These are phyloP conservation scores for Physeter macrocephalus DNA, from an alignment of 2,113 vertebrate species.

Conservation along the genomic window DNA sequence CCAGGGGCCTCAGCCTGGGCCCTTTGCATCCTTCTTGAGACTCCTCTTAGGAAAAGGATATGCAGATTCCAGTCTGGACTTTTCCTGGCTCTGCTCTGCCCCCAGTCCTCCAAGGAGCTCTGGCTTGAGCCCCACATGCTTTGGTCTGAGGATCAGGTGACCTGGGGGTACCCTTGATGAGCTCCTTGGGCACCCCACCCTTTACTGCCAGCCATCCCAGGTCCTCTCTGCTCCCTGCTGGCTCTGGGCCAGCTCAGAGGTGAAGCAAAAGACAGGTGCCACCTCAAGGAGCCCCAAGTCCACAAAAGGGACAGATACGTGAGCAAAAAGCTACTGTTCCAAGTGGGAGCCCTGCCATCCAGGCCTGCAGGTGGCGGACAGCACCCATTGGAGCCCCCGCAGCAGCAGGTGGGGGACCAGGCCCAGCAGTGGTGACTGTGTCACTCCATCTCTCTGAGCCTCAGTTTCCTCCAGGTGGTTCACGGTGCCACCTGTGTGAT, in stretches of 20 bases:
- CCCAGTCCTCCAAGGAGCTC: background rate
- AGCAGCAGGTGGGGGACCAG: background rate
- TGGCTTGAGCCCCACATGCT: background rate
- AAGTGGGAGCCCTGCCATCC: background rate
- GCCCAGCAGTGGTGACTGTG: rapidly evolving
- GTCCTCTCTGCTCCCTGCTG: background rate
- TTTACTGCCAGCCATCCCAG: background rate
- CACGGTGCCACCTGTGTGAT: background rate
- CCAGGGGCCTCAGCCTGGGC: background rate
- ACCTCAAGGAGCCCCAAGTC: background rate
- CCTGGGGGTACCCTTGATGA: rapidly evolving
- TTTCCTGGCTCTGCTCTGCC: background rate
- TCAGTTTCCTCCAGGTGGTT: background rate
- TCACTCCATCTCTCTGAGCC: background rate
- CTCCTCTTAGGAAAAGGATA: background rate
- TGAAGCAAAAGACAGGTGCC: background rate
- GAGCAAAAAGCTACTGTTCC: background rate
- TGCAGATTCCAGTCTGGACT: background rate
- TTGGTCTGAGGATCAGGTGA: background rate
- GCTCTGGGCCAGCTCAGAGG: background rate
- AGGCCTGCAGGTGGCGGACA: background rate
- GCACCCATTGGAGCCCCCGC: background rate
- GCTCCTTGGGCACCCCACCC: background rate
- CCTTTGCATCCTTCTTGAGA: background rate
- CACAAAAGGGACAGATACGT: background rate